Base-by-base conservation (phyloP, 1,140 invertebrate species). In the Apis florea region DNA sequence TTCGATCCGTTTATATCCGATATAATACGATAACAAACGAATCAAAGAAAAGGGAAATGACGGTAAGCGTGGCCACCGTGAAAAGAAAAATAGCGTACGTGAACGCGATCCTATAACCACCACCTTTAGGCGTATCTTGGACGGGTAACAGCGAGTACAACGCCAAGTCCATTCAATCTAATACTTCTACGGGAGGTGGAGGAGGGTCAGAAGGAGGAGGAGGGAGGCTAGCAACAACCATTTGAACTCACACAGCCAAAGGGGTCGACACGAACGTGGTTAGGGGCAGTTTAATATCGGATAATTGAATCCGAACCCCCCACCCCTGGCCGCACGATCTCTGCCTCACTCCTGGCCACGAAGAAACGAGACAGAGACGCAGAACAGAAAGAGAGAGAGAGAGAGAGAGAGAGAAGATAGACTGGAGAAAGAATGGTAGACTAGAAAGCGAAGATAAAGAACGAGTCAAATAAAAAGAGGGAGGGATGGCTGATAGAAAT, bases 201-300 rank as follows among this genome's bases (percentile, higher is more conserved):
- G 19, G 63, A 21, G 24, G n/a, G 26, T 21, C 17, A 53, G 31
- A 31, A 31, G 31, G 31, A 31, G 31, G 64, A 51, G 53, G 56
- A 13, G 15, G 79, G 70, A 78, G 83, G 73, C 83, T 88, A 89
- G 87, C 85, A 92, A 92, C 91, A 90, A 92, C 91, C 90, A 92
- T 93, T 93, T 90, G 82, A 92, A 91, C 91, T 87, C 89, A 90
- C 86, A 90, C 89, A 89, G 85, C 81, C 89, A 90, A 91, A 88
- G 87, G 89, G 87, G 85, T 84, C 87, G 88, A 89, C 91, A 92
- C 90, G 90, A 90, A 92, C 91, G 89, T 91, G 90, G 92, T 92
- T 91, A 93, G 90, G 92, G 91, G 93, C 90, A 92, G 92, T 93
- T 93, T 93, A 93, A 93, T 93, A 93, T 93, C 93, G 92, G 92